A percentile compares a stretch with the other conserved stretches of the same genome.
These are phyloP conservation scores for Ceuthmochares aereus DNA, from an alignment of 2,113 vertebrate species.

Conservation along the genomic window DNA sequence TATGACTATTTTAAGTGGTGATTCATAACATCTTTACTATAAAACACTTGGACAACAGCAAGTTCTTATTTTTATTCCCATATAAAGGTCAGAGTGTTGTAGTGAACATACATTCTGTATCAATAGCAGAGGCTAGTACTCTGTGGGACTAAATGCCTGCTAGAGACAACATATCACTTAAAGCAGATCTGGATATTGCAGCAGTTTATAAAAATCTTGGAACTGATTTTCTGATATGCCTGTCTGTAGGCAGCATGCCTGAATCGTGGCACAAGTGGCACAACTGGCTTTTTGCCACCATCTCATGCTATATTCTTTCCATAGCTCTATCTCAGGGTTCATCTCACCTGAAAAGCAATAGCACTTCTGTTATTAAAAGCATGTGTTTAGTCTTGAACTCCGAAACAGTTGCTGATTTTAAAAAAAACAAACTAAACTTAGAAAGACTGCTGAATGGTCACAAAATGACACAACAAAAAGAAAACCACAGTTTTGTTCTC, in stretches of 20 bases:
- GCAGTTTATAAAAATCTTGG: not conserved
- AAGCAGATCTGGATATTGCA: not conserved
- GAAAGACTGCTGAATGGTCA: not conserved
- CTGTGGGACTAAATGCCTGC: not conserved
- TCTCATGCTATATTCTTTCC: not conserved
- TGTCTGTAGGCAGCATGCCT: not conserved
- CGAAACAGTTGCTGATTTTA: not conserved
- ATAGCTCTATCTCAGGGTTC: not conserved
- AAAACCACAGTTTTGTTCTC: not conserved
- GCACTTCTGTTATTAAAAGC: not conserved
- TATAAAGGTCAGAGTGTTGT: not conserved
- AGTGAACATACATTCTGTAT: not conserved
- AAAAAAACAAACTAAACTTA: not conserved
- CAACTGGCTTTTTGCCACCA: not conserved
- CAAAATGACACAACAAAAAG: not conserved
- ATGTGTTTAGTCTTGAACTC: not conserved
- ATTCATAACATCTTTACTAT: not conserved
- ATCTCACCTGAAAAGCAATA: not conserved
- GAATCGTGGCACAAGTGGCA: not conserved
- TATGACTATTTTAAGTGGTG: not conserved
- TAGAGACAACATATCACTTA: not conserved
- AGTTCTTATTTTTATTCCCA: not conserved
- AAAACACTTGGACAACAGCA: not conserved
- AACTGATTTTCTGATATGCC: not conserved
- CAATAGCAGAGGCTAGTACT: slow-evolving; percentile 9